Percentiles rank a stretch among this genome's conserved stretches.
Conservation (phyloP, 1,140 invertebrate genomes). For the Bombus sylvicola region DNA sequence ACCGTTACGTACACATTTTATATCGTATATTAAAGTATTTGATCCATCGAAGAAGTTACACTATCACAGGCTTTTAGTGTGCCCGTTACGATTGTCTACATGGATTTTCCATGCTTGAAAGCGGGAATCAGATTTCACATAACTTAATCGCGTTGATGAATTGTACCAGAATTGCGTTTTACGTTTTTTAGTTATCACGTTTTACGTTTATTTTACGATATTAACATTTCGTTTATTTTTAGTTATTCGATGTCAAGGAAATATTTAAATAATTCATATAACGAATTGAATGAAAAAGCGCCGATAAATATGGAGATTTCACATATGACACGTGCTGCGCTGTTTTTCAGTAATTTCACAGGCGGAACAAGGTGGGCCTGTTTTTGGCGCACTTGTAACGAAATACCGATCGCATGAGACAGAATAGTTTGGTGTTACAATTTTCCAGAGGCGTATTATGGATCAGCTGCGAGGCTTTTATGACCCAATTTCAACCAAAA, state of each 20-base stretch:
- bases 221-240: not conserved
- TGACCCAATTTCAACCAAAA: conserved; percentile 39
- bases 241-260: not conserved
- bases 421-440: not conserved
- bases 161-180: too few relatives aligned
- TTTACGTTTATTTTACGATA: not conserved
- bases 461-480: conserved; percentile 46
- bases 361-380: not conserved
- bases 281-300: not conserved
- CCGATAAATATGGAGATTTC: not conserved
- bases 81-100: too few relatives aligned
- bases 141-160: too few relatives aligned
- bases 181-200: too few relatives aligned
- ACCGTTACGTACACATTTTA: too few relatives aligned
- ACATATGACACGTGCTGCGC: not conserved
- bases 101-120: too few relatives aligned
- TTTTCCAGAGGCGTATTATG: conserved; percentile 10
- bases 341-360: not conserved
- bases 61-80: too few relatives aligned
- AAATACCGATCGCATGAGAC: not conserved
- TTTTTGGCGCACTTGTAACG: not conserved
- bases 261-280: not conserved
- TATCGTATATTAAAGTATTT: too few relatives aligned
- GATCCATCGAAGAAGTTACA: too few relatives aligned
- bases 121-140: too few relatives aligned